These are phyloP conservation scores for Drosophila helvetica DNA, from an alignment of 2,888 invertebrate genomes.

Conservation along the genomic window DNA sequence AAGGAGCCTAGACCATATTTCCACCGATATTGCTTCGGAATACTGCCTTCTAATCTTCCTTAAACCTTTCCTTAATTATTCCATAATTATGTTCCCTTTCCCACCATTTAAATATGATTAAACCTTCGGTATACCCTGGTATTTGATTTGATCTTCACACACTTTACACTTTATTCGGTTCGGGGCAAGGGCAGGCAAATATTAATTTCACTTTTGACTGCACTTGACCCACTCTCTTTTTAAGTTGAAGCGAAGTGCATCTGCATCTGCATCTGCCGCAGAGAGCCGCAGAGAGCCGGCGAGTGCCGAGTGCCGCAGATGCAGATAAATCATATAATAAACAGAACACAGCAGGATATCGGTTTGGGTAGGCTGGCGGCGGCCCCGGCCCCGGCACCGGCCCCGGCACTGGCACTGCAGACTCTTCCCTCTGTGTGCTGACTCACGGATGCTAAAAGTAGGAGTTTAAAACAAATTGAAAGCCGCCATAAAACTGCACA, in stretches of 20 bases:
- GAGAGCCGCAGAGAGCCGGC: neutral
- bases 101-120: too few relatives aligned
- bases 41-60: too few relatives aligned
- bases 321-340: conserved; percentile 76
- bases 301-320: conserved; percentile 8
- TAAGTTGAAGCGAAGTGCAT: conserved; percentile 49
- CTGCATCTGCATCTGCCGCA: conserved; percentile 27
- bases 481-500: conserved; percentile 58
- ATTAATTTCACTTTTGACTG: conserved; percentile 79
- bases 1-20: too few relatives aligned
- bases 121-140: neutral
- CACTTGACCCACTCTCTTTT: conserved; percentile 77
- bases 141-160: conserved; percentile 3
- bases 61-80: too few relatives aligned
- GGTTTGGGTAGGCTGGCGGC: conserved; percentile 31
- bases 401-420: too few relatives aligned
- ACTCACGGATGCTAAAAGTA: conserved; percentile 50
- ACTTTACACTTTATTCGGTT: neutral
- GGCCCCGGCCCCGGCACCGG: too few relatives aligned
- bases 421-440: too few relatives aligned
- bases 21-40: too few relatives aligned
- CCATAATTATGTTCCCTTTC: too few relatives aligned
- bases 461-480: conserved; percentile 56
- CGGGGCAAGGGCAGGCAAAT: conserved; percentile 56
- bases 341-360: conserved; percentile 70